Conservation (phyloP, 1,140 invertebrate species). For the Bombus impatiens region DNA sequence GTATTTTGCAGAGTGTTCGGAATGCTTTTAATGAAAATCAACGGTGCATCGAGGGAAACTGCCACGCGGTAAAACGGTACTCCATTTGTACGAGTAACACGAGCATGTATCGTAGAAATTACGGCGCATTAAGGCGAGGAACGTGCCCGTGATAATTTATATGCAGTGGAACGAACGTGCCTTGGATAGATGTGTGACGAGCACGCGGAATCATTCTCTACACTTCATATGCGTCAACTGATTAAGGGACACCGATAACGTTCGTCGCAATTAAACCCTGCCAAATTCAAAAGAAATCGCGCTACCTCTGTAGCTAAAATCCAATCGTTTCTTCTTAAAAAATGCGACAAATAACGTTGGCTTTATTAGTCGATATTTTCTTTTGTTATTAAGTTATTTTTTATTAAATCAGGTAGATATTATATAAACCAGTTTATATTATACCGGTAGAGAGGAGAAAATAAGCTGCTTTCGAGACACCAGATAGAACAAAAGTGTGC, state of each 20-base stretch:
- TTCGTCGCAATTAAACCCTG: neutral
- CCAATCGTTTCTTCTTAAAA: no score
- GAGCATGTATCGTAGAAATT: constrained; percentile 50
- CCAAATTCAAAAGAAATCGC: neutral
- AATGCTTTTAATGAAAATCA: constrained; percentile 43
- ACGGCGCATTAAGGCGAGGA: constrained; percentile 53
- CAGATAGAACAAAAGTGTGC: constrained; percentile 62
- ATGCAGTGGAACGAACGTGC: constrained; percentile 48
- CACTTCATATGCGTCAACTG: neutral
- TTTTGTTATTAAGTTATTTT: neutral
- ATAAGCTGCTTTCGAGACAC: constrained; percentile 42
- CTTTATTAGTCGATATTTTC: no score
- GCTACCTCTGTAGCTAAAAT: no score
- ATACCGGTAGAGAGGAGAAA: neutral
- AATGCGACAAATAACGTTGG: neutral
- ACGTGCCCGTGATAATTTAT: constrained; percentile 52
- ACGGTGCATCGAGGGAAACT: constrained; percentile 39
- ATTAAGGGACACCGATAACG: constrained; percentile 25
- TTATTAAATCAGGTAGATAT: neutral
- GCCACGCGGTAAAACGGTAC: constrained; percentile 39
- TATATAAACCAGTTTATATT: no score
- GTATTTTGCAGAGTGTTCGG: neutral
- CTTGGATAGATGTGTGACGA: constrained; percentile 28
- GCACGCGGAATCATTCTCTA: constrained; percentile 43
- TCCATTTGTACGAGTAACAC: constrained; percentile 36